Evolutionary conservation across 64 coral and sea anemone species (phyloP).

Genomic region (Porites australiensis): DNA sequence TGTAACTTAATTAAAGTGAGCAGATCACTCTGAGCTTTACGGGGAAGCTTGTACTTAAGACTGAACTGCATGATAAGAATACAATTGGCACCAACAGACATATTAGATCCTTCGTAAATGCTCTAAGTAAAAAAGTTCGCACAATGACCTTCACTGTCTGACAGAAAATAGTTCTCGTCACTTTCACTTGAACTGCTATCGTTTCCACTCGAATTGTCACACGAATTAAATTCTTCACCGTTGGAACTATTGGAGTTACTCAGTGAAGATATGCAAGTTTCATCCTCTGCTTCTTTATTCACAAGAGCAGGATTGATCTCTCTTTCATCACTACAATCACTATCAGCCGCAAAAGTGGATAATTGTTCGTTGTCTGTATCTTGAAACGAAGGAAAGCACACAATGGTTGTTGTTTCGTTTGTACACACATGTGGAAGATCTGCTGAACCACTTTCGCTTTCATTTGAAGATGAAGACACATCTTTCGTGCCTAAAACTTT

Average conservation of each 20-base stretch:
- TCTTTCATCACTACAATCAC: constrained; percentile 26
- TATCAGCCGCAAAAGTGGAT: constrained; percentile 29
- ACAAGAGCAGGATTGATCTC: constrained; percentile 11
- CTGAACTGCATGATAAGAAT: constrained; percentile 57
- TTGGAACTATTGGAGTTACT: constrained; percentile 19
- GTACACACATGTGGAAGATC: constrained; percentile 23
- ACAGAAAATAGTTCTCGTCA: not conserved
- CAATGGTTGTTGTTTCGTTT: not conserved
- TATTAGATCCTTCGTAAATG: constrained; percentile 51
- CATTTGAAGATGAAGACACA: constrained; percentile 32
- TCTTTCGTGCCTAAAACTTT: constrained; percentile 5
- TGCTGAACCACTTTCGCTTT: constrained; percentile 39
- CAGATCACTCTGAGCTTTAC: constrained; percentile 60
- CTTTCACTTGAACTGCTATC: constrained; percentile 35
- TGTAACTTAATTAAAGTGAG: constrained; percentile 45
- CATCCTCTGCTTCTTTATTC: constrained; percentile 35
- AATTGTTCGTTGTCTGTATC: constrained; percentile 21
- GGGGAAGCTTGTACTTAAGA: constrained; percentile 57
- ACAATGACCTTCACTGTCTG: constrained; percentile 1
- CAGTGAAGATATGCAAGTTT: not conserved
- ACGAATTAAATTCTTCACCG: constrained; percentile 18
- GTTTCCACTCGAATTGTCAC: constrained; percentile 8
- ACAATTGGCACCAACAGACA: constrained; percentile 52
- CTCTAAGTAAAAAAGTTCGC: constrained; percentile 31
- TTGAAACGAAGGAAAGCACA: constrained; percentile 1